A percentile compares a stretch with the other conserved stretches of the same genome.
Evolutionary conservation across 2,888 invertebrate genomes (phyloP).

Genomic region (Drosophila anomelani): DNA sequence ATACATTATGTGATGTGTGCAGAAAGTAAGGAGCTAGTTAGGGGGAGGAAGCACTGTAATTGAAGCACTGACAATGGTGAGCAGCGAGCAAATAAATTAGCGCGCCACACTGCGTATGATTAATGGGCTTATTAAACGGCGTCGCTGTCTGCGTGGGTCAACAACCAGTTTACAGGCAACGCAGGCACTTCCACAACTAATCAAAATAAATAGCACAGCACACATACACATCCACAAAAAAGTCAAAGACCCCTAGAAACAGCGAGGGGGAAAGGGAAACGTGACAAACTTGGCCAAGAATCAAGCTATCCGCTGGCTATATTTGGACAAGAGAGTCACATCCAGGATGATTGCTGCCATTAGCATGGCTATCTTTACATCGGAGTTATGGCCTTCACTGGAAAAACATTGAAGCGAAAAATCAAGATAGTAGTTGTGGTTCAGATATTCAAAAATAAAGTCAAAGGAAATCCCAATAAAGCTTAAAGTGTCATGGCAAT

Average conservation of each 20-base stretch:
- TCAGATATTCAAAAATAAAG: neutral
- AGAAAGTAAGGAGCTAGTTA: slow-evolving; percentile 28
- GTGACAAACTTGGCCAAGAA: slow-evolving; percentile 6
- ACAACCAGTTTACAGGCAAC: slow-evolving; percentile 48
- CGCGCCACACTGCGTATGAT: slow-evolving; percentile 74
- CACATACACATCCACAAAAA: slow-evolving; percentile 10
- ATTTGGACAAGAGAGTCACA: slow-evolving; percentile 23
- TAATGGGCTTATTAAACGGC: slow-evolving; percentile 73
- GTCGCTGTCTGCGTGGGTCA: slow-evolving; percentile 38
- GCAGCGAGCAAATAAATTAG: slow-evolving; percentile 70
- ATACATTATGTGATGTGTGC: slow-evolving; percentile 65
- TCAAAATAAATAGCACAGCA: slow-evolving; percentile 45
- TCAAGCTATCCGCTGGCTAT: slow-evolving; percentile 1
- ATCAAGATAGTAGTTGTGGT: neutral
- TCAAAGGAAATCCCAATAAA: too few species aligned
- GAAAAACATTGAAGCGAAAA: neutral
- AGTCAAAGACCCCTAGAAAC: slow-evolving; percentile 22
- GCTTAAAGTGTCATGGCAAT: neutral
- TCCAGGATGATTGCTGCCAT: slow-evolving; percentile 14
- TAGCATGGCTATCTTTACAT: slow-evolving; percentile 16
- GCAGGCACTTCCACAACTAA: slow-evolving; percentile 32
- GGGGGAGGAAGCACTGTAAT: slow-evolving; percentile 47
- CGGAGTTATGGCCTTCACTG: neutral
- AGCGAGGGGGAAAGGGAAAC: neutral
- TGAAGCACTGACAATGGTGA: slow-evolving; percentile 60